Conservation (phyloP, 2,888 invertebrate species). For the Eupithecia pulchellata region DNA sequence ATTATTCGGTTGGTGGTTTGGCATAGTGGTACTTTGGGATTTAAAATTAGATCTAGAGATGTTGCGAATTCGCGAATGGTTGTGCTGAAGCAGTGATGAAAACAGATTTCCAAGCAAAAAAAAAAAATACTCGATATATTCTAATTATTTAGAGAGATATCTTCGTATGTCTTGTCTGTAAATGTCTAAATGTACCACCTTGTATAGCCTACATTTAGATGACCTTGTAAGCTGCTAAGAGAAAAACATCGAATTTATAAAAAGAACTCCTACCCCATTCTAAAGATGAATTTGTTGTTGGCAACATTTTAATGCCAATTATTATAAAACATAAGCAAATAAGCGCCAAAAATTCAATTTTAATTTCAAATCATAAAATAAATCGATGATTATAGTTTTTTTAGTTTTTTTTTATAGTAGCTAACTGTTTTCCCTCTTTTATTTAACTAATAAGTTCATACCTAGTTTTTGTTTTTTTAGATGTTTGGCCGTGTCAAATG, state of each 20-base stretch:
- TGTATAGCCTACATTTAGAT: too few relatives aligned
- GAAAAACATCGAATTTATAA: not conserved
- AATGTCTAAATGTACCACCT: too few relatives aligned
- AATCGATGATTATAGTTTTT: too few relatives aligned
- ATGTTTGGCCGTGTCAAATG: too few relatives aligned
- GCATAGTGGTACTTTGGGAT: conserved; percentile 14
- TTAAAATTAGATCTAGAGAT: conserved; percentile 10
- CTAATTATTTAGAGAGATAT: too few relatives aligned
- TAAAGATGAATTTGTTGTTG: not conserved
- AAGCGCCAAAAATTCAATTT: not conserved
- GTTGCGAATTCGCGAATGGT: not conserved
- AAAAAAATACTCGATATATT: not conserved
- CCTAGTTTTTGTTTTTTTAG: too few relatives aligned
- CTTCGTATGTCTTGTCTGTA: too few relatives aligned
- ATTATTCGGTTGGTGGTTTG: conserved; percentile 35
- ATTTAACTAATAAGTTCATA: too few relatives aligned
- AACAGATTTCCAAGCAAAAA: not conserved
- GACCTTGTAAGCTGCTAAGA: not conserved
- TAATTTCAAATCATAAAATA: too few relatives aligned
- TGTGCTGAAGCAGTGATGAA: not conserved
- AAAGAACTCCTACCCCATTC: not conserved
- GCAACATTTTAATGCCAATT: not conserved
- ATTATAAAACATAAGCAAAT: not conserved
- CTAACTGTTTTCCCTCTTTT: too few relatives aligned
- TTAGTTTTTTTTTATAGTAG: too few relatives aligned